Evolutionary conservation across 2,113 vertebrate species (phyloP).

Genomic region (Coracopsis vasa): DNA sequence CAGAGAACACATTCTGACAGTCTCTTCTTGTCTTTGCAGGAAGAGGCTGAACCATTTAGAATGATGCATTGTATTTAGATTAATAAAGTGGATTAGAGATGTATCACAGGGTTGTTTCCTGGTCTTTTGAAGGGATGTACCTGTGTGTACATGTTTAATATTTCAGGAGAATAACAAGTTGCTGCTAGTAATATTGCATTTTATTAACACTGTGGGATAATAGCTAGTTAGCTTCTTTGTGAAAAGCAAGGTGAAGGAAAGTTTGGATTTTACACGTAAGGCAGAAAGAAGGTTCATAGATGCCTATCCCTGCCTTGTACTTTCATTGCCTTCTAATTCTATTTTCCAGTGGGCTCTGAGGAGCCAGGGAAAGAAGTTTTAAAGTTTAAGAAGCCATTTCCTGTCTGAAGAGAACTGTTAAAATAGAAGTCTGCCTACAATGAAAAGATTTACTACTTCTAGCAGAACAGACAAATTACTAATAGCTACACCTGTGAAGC

Average conservation of each 20-base stretch:
- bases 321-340: neutral
- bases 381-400: neutral
- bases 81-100: neutral
- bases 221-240: neutral
- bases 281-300: neutral
- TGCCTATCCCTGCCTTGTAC: neutral
- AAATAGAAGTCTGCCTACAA: neutral
- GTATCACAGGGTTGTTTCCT: neutral
- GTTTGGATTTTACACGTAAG: neutral
- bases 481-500: neutral
- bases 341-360: neutral
- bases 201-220: neutral
- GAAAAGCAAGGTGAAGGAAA: neutral
- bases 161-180: conserved; percentile 11
- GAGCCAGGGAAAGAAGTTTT: neutral
- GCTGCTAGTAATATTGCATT: neutral
- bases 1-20: neutral
- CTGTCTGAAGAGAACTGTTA: neutral
- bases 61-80: neutral
- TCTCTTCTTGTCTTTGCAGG: neutral
- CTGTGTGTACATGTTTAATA: neutral
- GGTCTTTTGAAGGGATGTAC: neutral
- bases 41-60: neutral
- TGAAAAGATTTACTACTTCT: neutral
- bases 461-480: neutral